Base-by-base conservation (phyloP, 2,888 invertebrate species). In the Branchellion lobata region DNA sequence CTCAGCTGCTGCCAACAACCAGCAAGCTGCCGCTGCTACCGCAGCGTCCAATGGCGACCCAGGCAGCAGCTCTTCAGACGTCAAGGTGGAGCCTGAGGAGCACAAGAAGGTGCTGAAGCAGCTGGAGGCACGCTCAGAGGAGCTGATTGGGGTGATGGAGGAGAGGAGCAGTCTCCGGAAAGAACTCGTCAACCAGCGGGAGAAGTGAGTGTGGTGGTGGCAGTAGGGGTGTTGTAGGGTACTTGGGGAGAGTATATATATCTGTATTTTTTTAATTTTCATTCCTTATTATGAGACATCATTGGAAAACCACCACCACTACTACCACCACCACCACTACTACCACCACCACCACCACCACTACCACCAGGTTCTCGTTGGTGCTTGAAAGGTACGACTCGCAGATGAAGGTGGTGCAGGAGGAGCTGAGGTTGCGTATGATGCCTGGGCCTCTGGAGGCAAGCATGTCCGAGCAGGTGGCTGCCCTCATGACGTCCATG, bases 381-480 rank as follows among this genome's bases (percentile, higher is more conserved):
- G 77, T 77, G 11, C 65, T 77, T 18, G 77, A 65, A 11, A 18
- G 77, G 18, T 77, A 77, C 65, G 77, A 77, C n/a, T 53, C 47
- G 11, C 77, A 77, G 36, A 77, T 77, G 77, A 57, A 77, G 40
- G 77, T 77, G 0, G 65, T 77, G 5, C 77, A 77, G 36, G 65
- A 33, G 1, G 77, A 77, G 33, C 40, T 77, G 36, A 33, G 31
- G 5, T 29, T 57, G 34, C 61, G 65, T n/a, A 77, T 77, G 77
- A 77, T 34, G 65, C 77, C 77, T 1, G 77, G 77, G 18, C 77
- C 77, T 1, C 18, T 36, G 1, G 61, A 61, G 61, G n/a, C 36
- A 3, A 65, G 33, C 36, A 21, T 77, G 3, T 29, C 11, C n/a
- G 40, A 27, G 27, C 24, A 65, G 36, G 65, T 77, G 34, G 1